Conservation (phyloP, 2,888 invertebrate species). For the Adela reaumurella region DNA sequence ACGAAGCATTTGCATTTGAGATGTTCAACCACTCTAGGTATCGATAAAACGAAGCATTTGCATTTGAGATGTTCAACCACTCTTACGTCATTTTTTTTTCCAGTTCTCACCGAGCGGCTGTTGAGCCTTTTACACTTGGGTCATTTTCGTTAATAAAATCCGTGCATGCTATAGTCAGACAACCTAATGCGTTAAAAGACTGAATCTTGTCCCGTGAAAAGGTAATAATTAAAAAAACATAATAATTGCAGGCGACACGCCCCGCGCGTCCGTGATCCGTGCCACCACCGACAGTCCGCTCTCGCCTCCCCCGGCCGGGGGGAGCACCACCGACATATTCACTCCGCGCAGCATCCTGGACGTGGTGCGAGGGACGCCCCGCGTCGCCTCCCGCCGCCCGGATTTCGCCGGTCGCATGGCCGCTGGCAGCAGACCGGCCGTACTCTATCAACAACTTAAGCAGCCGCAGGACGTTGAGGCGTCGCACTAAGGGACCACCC, state of each 20-base stretch:
- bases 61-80: too few species aligned
- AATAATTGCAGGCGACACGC: slow-evolving; percentile 40
- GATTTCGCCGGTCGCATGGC: slow-evolving; percentile 68
- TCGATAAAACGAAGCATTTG: too few species aligned
- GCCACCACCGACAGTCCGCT: slow-evolving; percentile 84
- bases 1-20: too few species aligned
- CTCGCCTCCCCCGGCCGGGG: slow-evolving; percentile 66
- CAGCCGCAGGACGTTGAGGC: slow-evolving; percentile 29
- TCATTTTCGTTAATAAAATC: too few species aligned
- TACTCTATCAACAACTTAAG: slow-evolving; percentile 69
- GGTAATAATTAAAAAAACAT: too few species aligned
- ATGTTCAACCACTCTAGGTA: too few species aligned
- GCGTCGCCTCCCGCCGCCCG: slow-evolving; percentile 45
- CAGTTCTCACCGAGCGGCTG: too few species aligned
- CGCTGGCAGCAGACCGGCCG: slow-evolving; percentile 60
- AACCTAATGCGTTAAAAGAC: too few species aligned
- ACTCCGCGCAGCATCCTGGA: slow-evolving; percentile 52
- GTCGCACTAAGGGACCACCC: slow-evolving; percentile 19
- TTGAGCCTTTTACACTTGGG: too few species aligned
- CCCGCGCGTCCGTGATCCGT: slow-evolving; percentile 46
- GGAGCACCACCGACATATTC: slow-evolving; percentile 12
- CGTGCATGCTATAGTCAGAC: too few species aligned
- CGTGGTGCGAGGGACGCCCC: slow-evolving; percentile 49
- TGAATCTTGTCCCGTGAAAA: too few species aligned
- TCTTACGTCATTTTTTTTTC: too few species aligned